Conservation (phyloP, 53 echinoderm and acorn worm genomes). For the Paracentrotus lividus region DNA sequence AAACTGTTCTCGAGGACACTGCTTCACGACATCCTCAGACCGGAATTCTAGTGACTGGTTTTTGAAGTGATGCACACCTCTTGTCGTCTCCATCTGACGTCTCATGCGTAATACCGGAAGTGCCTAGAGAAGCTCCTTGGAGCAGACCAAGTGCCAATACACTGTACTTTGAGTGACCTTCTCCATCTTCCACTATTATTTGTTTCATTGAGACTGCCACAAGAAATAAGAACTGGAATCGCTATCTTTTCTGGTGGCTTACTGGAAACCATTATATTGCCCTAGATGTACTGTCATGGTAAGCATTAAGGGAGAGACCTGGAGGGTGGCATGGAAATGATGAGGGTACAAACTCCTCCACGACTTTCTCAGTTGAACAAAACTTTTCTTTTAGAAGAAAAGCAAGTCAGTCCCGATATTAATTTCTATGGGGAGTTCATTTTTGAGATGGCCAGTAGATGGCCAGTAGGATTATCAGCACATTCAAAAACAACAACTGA, state of each 20-base stretch:
- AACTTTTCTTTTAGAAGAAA: too few species aligned
- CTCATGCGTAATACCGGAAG: slow-evolving; percentile 55
- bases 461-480: too few species aligned
- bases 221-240: background rate
- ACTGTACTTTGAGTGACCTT: slow-evolving; percentile 13
- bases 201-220: slow-evolving; percentile 1
- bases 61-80: slow-evolving; percentile 25
- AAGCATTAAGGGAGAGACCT: background rate
- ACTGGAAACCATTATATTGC: background rate
- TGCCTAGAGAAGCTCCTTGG: slow-evolving; percentile 5
- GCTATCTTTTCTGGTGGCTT: background rate
- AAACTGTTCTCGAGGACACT: background rate
- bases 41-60: slow-evolving; percentile 18
- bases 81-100: slow-evolving; percentile 10
- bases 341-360: background rate
- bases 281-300: background rate
- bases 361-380: background rate
- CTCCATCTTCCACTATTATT: background rate
- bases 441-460: too few species aligned
- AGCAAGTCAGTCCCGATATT: too few species aligned
- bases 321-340: background rate
- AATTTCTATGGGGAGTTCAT: too few species aligned
- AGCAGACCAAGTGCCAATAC: background rate
- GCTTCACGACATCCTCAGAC: background rate
- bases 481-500: too few species aligned